Evolutionary conservation across 2,113 vertebrate species (phyloP).

Genomic region (Lophotis ruficrista): DNA sequence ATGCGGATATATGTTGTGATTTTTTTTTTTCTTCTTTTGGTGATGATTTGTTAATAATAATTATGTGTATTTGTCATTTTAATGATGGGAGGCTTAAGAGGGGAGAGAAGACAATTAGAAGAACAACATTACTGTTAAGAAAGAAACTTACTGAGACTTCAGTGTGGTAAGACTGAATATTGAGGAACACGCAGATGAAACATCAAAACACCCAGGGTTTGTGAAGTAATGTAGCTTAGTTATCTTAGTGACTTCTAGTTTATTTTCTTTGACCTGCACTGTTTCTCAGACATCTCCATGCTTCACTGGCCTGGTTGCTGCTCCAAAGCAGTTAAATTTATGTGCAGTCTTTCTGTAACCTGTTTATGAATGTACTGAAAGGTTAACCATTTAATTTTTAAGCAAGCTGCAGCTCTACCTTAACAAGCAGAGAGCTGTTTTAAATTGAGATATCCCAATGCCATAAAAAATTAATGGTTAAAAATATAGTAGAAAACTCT

Average conservation of each 20-base stretch:
- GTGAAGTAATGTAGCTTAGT: neutral
- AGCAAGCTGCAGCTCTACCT: neutral
- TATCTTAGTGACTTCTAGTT: neutral
- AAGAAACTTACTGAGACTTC: neutral
- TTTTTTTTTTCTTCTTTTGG: neutral
- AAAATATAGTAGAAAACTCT: neutral
- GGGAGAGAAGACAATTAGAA: neutral
- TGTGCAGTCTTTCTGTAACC: neutral
- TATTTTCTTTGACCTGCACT: neutral
- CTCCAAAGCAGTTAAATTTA: neutral
- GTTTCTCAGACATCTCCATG: neutral
- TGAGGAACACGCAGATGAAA: neutral
- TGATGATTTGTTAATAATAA: neutral
- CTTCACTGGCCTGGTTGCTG: neutral
- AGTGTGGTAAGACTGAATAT: neutral
- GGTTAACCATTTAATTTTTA: neutral
- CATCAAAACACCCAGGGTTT: neutral
- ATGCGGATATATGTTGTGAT: neutral
- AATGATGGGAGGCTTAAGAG: neutral
- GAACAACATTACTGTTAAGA: neutral
- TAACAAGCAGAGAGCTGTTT: neutral
- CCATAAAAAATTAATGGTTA: neutral
- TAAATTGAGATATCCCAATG: neutral
- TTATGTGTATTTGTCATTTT: neutral
- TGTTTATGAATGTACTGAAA: neutral